phyloP scores from a whole-genome alignment of 35 echinoderm and acorn worm genomes.

The Chiridota heheva region DNA sequence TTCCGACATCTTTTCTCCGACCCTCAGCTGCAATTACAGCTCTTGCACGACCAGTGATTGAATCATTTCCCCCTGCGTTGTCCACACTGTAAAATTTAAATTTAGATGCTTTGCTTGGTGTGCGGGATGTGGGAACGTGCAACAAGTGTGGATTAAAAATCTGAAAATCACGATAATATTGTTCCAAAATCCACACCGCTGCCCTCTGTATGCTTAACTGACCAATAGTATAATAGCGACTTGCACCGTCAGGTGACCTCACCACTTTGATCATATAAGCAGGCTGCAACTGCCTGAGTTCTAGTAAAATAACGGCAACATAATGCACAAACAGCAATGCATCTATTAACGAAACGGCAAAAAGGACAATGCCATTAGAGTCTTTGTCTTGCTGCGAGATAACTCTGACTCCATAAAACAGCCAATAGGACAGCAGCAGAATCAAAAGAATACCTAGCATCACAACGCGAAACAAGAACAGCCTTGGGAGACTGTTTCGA shows the following conservation, averaged over 20 bases:
- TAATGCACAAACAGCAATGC: conserved; percentile 95
- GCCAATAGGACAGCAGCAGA: conserved; percentile 88
- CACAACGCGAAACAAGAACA: conserved; percentile 73
- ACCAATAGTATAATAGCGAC: conserved; percentile 76
- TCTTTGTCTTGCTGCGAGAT: conserved; percentile 42
- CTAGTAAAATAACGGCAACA: conserved; percentile 81
- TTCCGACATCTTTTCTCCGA: conserved; percentile 67
- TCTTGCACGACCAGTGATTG: conserved; percentile 68
- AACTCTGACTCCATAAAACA: conserved; percentile 88
- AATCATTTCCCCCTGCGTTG: conserved; percentile 63
- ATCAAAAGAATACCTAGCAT: conserved; percentile 64
- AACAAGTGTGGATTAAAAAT: conserved; percentile 85
- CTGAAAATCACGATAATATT: conserved; percentile 94
- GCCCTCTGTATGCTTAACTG: conserved; percentile 86
- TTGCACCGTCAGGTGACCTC: conserved; percentile 84
- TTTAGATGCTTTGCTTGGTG: conserved; percentile 68
- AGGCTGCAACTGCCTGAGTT: conserved; percentile 82
- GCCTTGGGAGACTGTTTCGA: conserved; percentile 60
- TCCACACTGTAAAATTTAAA: conserved; percentile 98
- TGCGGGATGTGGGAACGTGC: conserved; percentile 72
- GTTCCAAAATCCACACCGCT: conserved; percentile 82
- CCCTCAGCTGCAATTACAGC: conserved; percentile 86
- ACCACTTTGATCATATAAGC: conserved; percentile 86
- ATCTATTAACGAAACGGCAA: conserved; percentile 81
- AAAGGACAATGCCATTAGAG: conserved; percentile 71